phyloP scores from a whole-genome alignment of 2,797 vertebrate species.

The Enteromius unitaeniatus region DNA sequence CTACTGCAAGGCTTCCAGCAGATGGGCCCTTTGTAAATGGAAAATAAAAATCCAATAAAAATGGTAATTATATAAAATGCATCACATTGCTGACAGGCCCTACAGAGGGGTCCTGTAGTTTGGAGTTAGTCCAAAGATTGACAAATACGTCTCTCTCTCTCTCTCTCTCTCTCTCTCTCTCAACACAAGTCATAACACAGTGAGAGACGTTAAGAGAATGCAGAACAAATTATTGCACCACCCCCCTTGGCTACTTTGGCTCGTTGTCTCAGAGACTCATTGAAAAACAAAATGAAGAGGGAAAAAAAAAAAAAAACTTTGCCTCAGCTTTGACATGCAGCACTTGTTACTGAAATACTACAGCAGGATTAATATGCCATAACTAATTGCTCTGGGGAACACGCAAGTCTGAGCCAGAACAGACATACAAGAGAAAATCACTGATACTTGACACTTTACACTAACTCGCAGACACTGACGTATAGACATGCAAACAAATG shows the following conservation, averaged over 20 bases:
- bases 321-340: constrained; percentile 48
- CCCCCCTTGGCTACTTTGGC: constrained; percentile 59
- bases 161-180: constrained; percentile 53
- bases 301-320: constrained; percentile 26
- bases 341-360: constrained; percentile 57
- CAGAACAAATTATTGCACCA: constrained; percentile 66
- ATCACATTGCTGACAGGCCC: constrained; percentile 70
- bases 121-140: constrained; percentile 71
- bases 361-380: constrained; percentile 62
- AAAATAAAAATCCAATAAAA: constrained; percentile 89
- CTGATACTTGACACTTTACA: constrained; percentile 44
- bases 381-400: constrained; percentile 58
- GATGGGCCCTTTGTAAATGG: constrained; percentile 81
- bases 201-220: constrained; percentile 66
- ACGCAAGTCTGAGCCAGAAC: constrained; percentile 46
- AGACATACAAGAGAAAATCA: constrained; percentile 43
- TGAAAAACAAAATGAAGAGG: constrained; percentile 32
- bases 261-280: constrained; percentile 54
- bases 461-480: constrained; percentile 45
- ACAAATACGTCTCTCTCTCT: constrained; percentile 68
- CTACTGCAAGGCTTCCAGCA: constrained; percentile 76
- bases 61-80: constrained; percentile 84
- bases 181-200: constrained; percentile 64
- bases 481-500: constrained; percentile 51
- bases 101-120: constrained; percentile 65